Conservation (phyloP, 2,888 invertebrate species). For the Drosophila merina region DNA sequence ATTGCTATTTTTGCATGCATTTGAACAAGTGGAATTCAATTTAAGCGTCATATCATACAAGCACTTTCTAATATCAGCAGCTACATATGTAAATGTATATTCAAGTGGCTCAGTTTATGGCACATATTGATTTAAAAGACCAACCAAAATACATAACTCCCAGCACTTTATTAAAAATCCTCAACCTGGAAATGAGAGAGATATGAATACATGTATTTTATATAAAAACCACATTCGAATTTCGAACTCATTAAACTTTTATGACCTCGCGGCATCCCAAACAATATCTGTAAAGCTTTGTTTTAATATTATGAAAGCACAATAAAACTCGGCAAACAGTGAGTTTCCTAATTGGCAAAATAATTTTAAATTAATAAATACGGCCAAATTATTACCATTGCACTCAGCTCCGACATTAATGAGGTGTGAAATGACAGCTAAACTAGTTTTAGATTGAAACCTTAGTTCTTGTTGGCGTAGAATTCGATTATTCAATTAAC, state of each 20-base stretch:
- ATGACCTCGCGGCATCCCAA: slow-evolving; percentile 5
- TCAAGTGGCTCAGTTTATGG: not conserved
- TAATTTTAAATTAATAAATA: slow-evolving; percentile 31
- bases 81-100: not conserved
- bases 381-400: slow-evolving; percentile 25
- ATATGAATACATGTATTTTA: not conserved
- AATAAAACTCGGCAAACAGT: slow-evolving; percentile 14
- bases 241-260: slow-evolving; percentile 18
- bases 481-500: not conserved
- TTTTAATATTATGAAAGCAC: slow-evolving; percentile 10
- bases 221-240: not conserved
- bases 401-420: slow-evolving; percentile 57
- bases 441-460: slow-evolving; percentile 57
- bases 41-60: not conserved
- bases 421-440: slow-evolving; percentile 59
- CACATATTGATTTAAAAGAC: not conserved
- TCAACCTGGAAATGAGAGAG: not conserved
- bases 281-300: slow-evolving; percentile 5
- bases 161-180: not conserved
- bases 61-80: slow-evolving; percentile 20
- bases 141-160: not conserved
- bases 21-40: slow-evolving; percentile 1
- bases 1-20: slow-evolving; percentile 10
- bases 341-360: slow-evolving; percentile 14
- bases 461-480: slow-evolving; percentile 12